Evolutionary conservation across 1,140 invertebrate genomes (phyloP), one percentile per base, ranked within the genome.

Genomic region (Drosophila grimshawi): DNA sequence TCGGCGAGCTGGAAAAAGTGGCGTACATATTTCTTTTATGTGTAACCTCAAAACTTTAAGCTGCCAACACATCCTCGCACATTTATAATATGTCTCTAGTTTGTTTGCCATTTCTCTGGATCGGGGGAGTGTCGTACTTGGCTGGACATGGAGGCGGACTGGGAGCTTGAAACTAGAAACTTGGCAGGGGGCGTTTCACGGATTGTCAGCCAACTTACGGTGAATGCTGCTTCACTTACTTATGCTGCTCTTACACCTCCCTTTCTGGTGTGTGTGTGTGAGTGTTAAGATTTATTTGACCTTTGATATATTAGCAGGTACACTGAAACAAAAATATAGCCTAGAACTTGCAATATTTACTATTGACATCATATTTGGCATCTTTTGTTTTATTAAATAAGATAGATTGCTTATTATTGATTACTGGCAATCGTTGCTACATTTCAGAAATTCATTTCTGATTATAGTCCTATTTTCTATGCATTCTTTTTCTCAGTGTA

Each of bases 21-120:
- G 62, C 61, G 71, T 39, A 65, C 65, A 71, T 86, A 75, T 85
- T 86, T 86, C 83, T 80, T 86, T 86, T 86, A 83, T 86, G 76
- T 82, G 67, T 60, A 71, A 88, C 80, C 80, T 88, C 83, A 86
- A 86, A 86, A 86, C 83, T 86, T 86, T 88, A 88, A 86, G 71
- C 83, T 82, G 79, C 62, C 64, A 75, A 33, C 76, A 69, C 57
- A 75, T 66, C n/a, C 66, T 73, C 49, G 39, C 60, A 67, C 2
- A 55, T 35, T 51, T 52, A 68, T 66, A 52, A 65, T 59, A 80
- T 66, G 53, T 71, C 33, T 71, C 61, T 86, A 61, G 64, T 74
- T 39, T 59, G 48, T 48, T 39, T 8, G 62, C 19, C 62, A 51
- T 11, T 43, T 65, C 33, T 65, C 5, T 66, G 53, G 49, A 29